phyloP scores from a whole-genome alignment of 1,140 invertebrate genomes.

The Harlomillsia oculata region DNA sequence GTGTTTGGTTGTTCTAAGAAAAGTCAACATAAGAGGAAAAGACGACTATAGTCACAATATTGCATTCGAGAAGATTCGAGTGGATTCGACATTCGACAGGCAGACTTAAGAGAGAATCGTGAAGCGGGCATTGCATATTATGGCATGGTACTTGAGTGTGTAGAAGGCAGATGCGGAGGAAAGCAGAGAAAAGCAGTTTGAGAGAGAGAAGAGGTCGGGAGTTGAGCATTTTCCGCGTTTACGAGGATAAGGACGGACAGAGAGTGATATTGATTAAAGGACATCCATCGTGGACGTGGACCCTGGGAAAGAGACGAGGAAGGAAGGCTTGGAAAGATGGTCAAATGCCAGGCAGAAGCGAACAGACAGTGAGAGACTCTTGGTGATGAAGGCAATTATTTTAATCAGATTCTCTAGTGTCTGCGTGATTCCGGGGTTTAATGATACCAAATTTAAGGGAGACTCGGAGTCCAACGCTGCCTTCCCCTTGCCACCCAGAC shows the following conservation, averaged over 20 bases:
- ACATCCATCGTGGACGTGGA: slow-evolving; percentile 32
- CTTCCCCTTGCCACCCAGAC: not conserved
- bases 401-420: slow-evolving; percentile 37
- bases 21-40: too few species aligned
- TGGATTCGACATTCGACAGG: too few species aligned
- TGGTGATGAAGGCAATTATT: slow-evolving; percentile 37
- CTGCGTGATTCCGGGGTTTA: slow-evolving; percentile 37
- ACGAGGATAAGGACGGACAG: slow-evolving; percentile 2
- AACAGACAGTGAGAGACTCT: not conserved
- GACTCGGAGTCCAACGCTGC: slow-evolving; percentile 17
- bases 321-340: slow-evolving; percentile 12
- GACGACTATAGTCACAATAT: too few species aligned
- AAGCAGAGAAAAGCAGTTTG: not conserved
- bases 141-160: not conserved
- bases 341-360: slow-evolving; percentile 16
- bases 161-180: not conserved
- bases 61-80: too few species aligned
- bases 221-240: too few species aligned
- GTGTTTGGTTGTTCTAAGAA: too few species aligned
- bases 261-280: slow-evolving; percentile 37
- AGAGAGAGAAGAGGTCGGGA: not conserved
- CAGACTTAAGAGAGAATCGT: too few species aligned
- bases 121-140: too few species aligned
- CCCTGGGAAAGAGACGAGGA: not conserved
- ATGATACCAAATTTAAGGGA: slow-evolving; percentile 34